Conservation (phyloP, 2,888 invertebrate species). For the Pediacus dermestoides region DNA sequence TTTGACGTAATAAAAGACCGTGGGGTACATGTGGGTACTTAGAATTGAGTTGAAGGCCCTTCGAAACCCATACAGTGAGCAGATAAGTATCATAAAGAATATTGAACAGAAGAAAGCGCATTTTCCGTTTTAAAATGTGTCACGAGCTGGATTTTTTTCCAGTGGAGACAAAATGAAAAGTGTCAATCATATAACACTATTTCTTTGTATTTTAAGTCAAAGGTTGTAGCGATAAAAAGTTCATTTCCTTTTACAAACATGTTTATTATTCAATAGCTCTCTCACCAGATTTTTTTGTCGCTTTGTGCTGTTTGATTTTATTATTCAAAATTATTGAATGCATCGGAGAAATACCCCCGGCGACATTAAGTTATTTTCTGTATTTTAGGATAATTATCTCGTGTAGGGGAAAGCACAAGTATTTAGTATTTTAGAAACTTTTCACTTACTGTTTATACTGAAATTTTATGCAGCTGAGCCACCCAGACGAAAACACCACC, state of each 20-base stretch:
- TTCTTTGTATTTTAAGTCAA: constrained; percentile 37
- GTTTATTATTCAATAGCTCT: constrained; percentile 32
- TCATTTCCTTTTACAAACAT: constrained; percentile 46
- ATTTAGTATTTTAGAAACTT: constrained; percentile 8
- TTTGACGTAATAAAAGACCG: too few species aligned
- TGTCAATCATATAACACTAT: constrained; percentile 38
- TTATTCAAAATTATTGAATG: constrained; percentile 4
- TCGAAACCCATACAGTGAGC: too few species aligned
- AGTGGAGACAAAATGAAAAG: constrained; percentile 38
- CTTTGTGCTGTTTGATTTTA: too few species aligned
- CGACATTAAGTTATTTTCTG: constrained; percentile 9
- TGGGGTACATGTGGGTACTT: too few species aligned
- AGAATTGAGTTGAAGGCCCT: too few species aligned
- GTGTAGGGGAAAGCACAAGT: background rate
- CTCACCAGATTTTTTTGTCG: constrained; percentile 16
- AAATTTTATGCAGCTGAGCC: constrained; percentile 24
- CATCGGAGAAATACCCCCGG: background rate
- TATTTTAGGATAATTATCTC: constrained; percentile 24
- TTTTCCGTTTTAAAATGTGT: constrained; percentile 36
- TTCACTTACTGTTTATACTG: constrained; percentile 34
- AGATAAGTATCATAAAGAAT: too few species aligned
- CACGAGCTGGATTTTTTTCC: constrained; percentile 34
- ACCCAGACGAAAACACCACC: constrained; percentile 4
- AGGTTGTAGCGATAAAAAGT: constrained; percentile 46
- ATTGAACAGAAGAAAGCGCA: too few species aligned